A percentile compares a stretch with the other conserved stretches of the same genome.
These are phyloP conservation scores for Spilarctia lutea DNA, from an alignment of 2,888 invertebrate species.

Conservation along the genomic window DNA sequence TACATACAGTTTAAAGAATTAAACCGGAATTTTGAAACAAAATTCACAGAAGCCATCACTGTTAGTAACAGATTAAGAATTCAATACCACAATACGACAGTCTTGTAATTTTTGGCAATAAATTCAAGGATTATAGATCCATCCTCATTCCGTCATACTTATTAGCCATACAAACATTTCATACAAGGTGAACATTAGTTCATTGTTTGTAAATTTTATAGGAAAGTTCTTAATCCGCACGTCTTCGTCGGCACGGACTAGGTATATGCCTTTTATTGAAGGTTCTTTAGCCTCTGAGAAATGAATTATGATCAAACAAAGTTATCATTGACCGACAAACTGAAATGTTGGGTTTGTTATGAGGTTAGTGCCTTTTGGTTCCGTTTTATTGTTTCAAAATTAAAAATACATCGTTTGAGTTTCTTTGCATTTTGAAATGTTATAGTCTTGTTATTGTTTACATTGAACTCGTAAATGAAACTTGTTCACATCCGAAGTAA, in stretches of 20 bases:
- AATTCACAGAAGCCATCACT: not conserved
- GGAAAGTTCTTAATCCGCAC: constrained; percentile 30
- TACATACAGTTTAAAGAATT: too few relatives aligned
- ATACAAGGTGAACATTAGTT: constrained; percentile 33
- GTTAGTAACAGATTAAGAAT: not conserved
- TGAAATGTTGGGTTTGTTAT: constrained; percentile 12
- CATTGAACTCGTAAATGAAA: not conserved
- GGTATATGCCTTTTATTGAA: constrained; percentile 30
- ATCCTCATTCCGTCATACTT: constrained; percentile 49
- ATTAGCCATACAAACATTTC: constrained; percentile 27
- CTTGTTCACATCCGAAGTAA: not conserved
- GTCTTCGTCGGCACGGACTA: constrained; percentile 23
- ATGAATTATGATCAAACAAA: constrained; percentile 28
- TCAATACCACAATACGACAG: constrained; percentile 11
- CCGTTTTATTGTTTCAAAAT: constrained; percentile 18
- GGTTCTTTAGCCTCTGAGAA: constrained; percentile 9
- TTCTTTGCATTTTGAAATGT: not conserved
- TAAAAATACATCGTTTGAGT: not conserved
- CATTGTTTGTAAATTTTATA: constrained; percentile 51
- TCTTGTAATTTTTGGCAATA: constrained; percentile 45
- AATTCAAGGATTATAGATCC: constrained; percentile 41
- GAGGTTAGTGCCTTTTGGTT: constrained; percentile 26
- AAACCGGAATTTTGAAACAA: not conserved
- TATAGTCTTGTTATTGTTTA: not conserved
- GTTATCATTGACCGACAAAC: constrained; percentile 28